A percentile compares a stretch with the other conserved stretches of the same genome.
phyloP scores from a whole-genome alignment of 2,797 vertebrate species.

The Selene dorsalis region DNA sequence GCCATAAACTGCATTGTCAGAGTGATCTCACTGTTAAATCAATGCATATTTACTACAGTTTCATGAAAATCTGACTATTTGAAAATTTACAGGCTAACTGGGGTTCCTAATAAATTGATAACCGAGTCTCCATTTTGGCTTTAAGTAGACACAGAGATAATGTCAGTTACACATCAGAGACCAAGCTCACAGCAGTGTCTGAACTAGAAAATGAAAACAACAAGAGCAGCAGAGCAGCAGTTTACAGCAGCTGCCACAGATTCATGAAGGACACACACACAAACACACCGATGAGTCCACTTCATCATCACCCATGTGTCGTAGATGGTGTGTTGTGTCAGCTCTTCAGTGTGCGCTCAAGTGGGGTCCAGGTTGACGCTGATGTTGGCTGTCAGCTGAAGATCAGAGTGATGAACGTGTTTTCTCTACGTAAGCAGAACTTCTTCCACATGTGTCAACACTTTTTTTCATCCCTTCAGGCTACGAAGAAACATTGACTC shows the following conservation, averaged over 20 bases:
- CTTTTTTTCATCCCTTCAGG: conserved; percentile 75
- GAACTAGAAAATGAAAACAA: not conserved
- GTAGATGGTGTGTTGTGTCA: not conserved
- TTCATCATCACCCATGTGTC: not conserved
- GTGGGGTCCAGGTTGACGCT: not conserved
- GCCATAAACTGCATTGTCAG: too few relatives aligned
- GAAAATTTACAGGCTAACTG: too few relatives aligned
- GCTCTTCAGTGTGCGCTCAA: not conserved
- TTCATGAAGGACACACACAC: not conserved
- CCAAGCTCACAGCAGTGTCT: not conserved
- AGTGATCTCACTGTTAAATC: too few relatives aligned
- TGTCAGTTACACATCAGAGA: too few relatives aligned
- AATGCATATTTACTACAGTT: too few relatives aligned
- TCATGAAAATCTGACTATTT: too few relatives aligned
- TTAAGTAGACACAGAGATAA: not conserved
- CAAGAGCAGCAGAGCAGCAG: too few relatives aligned
- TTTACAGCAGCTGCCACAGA: not conserved
- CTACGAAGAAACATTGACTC: conserved; percentile 93
- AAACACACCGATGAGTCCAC: too few relatives aligned
- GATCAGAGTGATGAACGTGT: not conserved
- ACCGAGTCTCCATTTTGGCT: too few relatives aligned
- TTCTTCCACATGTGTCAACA: not conserved
- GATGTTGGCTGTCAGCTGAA: conserved; percentile 1
- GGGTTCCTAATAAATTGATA: too few relatives aligned
- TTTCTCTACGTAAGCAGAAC: not conserved